phyloP scores from a whole-genome alignment of 2,797 vertebrate species.

The Gastrophryne carolinensis region DNA sequence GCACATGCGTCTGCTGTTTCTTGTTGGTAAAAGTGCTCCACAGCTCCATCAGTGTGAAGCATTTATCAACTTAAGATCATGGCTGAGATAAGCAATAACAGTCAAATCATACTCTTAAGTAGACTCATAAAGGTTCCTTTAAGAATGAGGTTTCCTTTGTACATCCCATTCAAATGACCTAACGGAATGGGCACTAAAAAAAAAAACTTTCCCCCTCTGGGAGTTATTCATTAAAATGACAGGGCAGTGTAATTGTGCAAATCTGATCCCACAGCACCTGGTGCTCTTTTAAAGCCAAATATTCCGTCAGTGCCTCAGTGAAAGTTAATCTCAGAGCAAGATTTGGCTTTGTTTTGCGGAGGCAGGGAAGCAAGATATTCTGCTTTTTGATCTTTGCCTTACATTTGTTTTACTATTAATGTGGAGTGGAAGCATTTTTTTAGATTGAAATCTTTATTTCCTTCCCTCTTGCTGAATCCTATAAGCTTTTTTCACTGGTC shows the following conservation, averaged over 20 bases:
- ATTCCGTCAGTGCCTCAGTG: neutral
- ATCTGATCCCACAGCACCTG: slow-evolving; percentile 41
- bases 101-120: neutral
- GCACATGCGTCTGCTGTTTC: slow-evolving; percentile 2
- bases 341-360: slow-evolving; percentile 17
- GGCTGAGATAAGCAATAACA: neutral
- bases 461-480: neutral
- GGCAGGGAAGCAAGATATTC: slow-evolving; percentile 6
- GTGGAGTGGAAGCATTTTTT: slow-evolving; percentile 17
- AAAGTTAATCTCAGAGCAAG: slow-evolving; percentile 36
- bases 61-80: neutral
- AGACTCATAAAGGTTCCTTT: neutral
- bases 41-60: neutral
- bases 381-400: slow-evolving; percentile 2
- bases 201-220: slow-evolving; percentile 11
- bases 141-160: neutral
- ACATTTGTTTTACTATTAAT: neutral
- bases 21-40: neutral
- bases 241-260: slow-evolving; percentile 18
- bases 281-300: slow-evolving; percentile 34
- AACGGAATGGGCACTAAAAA: neutral
- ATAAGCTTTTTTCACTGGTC: neutral
- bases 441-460: slow-evolving; percentile 1
- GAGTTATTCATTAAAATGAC: slow-evolving; percentile 21
- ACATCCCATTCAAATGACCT: neutral